Evolutionary conservation across 1,140 invertebrate genomes (phyloP).

Genomic region (Glomeris maerens): DNA sequence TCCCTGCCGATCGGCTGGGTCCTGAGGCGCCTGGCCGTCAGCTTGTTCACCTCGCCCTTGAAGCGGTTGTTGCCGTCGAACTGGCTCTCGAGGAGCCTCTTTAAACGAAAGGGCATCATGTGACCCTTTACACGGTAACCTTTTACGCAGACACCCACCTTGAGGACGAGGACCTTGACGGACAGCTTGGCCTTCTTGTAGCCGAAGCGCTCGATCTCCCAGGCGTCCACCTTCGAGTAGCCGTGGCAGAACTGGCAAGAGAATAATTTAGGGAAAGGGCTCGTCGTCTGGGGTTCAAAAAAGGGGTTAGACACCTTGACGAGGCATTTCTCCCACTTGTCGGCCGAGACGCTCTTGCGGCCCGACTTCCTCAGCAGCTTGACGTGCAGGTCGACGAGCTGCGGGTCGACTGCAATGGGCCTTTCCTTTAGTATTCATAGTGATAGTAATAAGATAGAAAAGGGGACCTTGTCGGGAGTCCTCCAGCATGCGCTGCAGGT

Average conservation of each 20-base stretch:
- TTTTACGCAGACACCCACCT: conserved; percentile 35
- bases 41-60: conserved; percentile 75
- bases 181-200: conserved; percentile 78
- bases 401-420: conserved; percentile 56
- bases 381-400: conserved; percentile 69
- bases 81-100: conserved; percentile 82
- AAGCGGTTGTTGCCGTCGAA: conserved; percentile 90
- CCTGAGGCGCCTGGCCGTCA: conserved; percentile 60
- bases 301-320: too few species aligned
- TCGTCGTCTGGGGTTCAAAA: too few species aligned
- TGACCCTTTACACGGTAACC: not conserved
- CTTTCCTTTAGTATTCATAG: too few species aligned
- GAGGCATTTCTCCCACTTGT: conserved; percentile 78
- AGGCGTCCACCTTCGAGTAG: conserved; percentile 79
- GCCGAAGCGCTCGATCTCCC: conserved; percentile 90
- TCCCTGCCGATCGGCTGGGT: conserved; percentile 77
- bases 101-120: conserved; percentile 24
- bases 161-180: conserved; percentile 75
- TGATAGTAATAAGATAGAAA: conserved; percentile 3
- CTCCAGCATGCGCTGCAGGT: conserved; percentile 69
- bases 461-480: conserved; percentile 20
- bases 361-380: conserved; percentile 69
- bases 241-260: conserved; percentile 58
- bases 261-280: conserved; percentile 6
- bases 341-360: conserved; percentile 62